Conservation (phyloP, 2,113 vertebrate species). For the Leptobrachium leishanense region DNA sequence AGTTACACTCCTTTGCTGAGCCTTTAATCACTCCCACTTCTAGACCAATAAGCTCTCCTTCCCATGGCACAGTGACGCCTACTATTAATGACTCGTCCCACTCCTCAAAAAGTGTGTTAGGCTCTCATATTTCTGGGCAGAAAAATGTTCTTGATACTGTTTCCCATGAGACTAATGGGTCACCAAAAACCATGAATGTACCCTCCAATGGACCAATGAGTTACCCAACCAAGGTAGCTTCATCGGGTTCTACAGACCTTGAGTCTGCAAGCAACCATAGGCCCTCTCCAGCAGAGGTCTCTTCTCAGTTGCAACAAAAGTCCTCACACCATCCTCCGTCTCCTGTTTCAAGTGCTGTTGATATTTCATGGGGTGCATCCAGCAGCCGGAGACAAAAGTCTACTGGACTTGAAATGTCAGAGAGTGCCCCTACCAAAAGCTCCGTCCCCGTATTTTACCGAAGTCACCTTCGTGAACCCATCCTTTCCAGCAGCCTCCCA, state of each 20-base stretch:
- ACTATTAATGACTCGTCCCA: background rate
- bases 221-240: background rate
- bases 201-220: conserved; percentile 28
- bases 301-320: background rate
- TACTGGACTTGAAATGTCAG: conserved; percentile 50
- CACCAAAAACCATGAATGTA: background rate
- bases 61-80: background rate
- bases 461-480: conserved; percentile 59
- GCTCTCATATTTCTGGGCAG: background rate
- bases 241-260: background rate
- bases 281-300: background rate
- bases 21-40: background rate
- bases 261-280: background rate
- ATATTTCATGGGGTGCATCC: conserved; percentile 48
- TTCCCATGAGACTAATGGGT: background rate
- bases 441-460: conserved; percentile 47
- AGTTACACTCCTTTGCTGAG: background rate
- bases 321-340: conserved; percentile 28
- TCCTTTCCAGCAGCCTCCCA: conserved; percentile 76
- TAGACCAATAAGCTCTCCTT: background rate
- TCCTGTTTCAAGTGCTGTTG: conserved; percentile 57
- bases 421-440: conserved; percentile 53
- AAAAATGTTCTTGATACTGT: background rate
- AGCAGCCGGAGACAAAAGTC: conserved; percentile 16
- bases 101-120: background rate